These are phyloP conservation scores for Xestia c-nigrum DNA, from an alignment of 2,888 invertebrate species.

Conservation along the genomic window DNA sequence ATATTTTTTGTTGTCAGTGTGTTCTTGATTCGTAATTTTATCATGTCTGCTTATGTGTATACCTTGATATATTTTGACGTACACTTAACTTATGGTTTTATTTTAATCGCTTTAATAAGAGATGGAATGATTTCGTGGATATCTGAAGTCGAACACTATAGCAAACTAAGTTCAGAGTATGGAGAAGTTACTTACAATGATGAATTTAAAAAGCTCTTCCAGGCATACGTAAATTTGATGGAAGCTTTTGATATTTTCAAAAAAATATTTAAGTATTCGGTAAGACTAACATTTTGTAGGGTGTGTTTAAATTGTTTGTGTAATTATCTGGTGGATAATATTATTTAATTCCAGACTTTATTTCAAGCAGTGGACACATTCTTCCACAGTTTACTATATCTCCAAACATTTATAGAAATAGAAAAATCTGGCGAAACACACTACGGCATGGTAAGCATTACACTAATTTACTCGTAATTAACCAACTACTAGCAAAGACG, in stretches of 20 bases:
- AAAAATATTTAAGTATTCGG: slow-evolving; percentile 6
- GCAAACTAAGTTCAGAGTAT: not conserved
- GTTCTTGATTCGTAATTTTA: not conserved
- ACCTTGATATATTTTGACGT: slow-evolving; percentile 5
- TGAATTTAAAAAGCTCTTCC: not conserved
- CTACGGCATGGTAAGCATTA: not conserved
- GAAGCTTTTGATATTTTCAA: slow-evolving; percentile 4
- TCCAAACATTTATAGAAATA: slow-evolving; percentile 2
- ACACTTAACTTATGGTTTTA: not conserved
- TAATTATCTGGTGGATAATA: not conserved
- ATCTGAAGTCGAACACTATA: not conserved
- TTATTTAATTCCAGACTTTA: not conserved
- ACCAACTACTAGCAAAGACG: not conserved
- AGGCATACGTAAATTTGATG: slow-evolving; percentile 2
- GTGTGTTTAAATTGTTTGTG: not conserved
- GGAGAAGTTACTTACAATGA: not conserved
- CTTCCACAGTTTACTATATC: not conserved
- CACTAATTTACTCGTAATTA: not conserved
- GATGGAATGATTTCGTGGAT: not conserved
- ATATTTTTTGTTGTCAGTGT: not conserved
- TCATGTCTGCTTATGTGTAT: not conserved
- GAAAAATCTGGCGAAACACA: not conserved
- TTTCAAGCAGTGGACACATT: slow-evolving; percentile 9
- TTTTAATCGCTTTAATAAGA: not conserved
- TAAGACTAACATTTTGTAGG: not conserved